Percentiles rank a stretch among this genome's conserved stretches.
Conservation (phyloP, 2,888 invertebrate species). For the Notocelia uddmanniana region DNA sequence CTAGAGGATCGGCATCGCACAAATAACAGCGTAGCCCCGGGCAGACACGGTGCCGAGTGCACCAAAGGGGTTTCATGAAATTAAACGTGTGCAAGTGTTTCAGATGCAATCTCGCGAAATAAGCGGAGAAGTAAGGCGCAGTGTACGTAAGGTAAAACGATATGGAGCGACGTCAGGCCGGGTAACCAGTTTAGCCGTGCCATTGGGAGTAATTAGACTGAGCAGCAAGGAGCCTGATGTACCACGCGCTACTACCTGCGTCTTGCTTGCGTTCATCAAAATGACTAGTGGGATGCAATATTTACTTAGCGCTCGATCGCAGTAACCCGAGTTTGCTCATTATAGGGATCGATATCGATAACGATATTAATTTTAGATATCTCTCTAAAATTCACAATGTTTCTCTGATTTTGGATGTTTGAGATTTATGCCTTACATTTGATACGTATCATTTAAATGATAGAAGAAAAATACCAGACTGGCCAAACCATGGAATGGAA, state of each 20-base stretch:
- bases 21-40: conserved; percentile 38
- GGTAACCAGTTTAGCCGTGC: conserved; percentile 76
- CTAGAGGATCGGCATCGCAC: conserved; percentile 26
- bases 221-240: conserved; percentile 61
- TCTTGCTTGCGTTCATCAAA: conserved; percentile 3
- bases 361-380: background rate
- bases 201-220: conserved; percentile 79
- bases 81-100: conserved; percentile 50
- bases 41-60: conserved; percentile 41
- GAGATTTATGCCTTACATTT: background rate
- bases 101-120: conserved; percentile 62
- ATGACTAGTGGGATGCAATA: conserved; percentile 1
- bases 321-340: background rate
- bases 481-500: no score
- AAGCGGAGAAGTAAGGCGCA: conserved; percentile 54
- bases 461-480: background rate
- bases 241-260: conserved; percentile 26
- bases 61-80: conserved; percentile 45
- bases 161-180: conserved; percentile 50
- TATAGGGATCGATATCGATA: background rate
- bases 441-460: background rate
- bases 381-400: background rate
- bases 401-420: background rate
- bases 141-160: conserved; percentile 56
- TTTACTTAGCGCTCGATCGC: conserved; percentile 1